Percentiles rank a stretch among this genome's conserved stretches.
These are phyloP conservation scores for Hypsibius dujardini DNA, from an alignment of 1,140 invertebrate genomes.

Conservation along the genomic window DNA sequence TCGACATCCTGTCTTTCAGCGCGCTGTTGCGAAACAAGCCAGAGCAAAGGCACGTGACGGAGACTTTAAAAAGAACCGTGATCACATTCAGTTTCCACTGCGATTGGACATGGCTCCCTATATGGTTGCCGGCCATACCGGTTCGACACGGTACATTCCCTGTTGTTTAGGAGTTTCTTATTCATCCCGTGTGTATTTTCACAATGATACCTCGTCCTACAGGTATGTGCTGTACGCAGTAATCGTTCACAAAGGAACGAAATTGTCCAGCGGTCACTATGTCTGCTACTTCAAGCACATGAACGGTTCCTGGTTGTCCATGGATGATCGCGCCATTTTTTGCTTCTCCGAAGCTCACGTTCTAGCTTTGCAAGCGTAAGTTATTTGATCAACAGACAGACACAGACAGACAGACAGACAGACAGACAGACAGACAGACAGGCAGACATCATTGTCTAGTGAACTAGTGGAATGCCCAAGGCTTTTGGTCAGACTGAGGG, in stretches of 20 bases:
- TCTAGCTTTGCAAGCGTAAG: slow-evolving; percentile 6
- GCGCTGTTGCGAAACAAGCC: slow-evolving; percentile 6
- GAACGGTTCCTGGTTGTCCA: background rate
- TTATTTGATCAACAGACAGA: too few species aligned
- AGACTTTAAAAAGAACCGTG: slow-evolving; percentile 11
- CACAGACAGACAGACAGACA: too few species aligned
- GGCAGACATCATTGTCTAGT: too few species aligned
- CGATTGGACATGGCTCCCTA: background rate
- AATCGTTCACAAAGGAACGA: slow-evolving; percentile 1
- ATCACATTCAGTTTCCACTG: slow-evolving; percentile 15
- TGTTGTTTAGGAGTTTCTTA: background rate
- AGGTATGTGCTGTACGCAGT: slow-evolving; percentile 8
- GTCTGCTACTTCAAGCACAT: slow-evolving; percentile 12
- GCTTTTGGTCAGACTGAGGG: too few species aligned
- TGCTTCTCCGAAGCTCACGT: slow-evolving; percentile 3
- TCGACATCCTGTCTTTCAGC: background rate
- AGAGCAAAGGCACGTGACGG: background rate
- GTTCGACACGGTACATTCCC: background rate
- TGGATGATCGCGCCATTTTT: slow-evolving; percentile 8
- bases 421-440: too few species aligned
- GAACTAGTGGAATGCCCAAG: too few species aligned
- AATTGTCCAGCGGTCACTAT: slow-evolving; percentile 11
- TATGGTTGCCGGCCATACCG: background rate
- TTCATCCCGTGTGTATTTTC: too few species aligned
- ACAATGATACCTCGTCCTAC: background rate